Conservation (phyloP, 2,888 invertebrate species). For the Spialia ferax region DNA sequence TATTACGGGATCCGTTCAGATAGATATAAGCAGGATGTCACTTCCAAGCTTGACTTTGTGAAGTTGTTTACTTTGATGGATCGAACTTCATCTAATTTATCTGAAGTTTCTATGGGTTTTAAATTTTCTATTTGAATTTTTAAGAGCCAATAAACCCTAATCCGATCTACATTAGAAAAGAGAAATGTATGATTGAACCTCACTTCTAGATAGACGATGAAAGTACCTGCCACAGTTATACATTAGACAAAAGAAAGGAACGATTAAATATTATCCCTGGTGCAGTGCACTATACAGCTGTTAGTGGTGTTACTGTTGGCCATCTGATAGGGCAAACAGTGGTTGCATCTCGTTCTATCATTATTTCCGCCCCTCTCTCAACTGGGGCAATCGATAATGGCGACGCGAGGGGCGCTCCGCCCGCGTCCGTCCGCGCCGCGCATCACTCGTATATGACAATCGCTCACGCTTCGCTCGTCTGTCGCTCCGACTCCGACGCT, state of each 20-base stretch:
- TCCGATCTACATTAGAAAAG: neutral
- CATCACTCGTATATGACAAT: conserved; percentile 84
- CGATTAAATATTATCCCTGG: conserved; percentile 78
- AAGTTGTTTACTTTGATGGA: conserved; percentile 83
- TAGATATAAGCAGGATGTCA: conserved; percentile 85
- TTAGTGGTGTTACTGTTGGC: conserved; percentile 67
- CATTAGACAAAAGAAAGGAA: conserved; percentile 64
- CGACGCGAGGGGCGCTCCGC: conserved; percentile 60
- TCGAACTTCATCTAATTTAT: conserved; percentile 74
- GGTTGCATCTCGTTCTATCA: conserved; percentile 85
- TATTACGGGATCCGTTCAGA: conserved; percentile 83
- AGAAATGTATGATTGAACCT: neutral
- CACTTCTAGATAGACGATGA: neutral
- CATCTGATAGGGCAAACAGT: conserved; percentile 77
- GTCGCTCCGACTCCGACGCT: conserved; percentile 49
- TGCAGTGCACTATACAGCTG: conserved; percentile 78
- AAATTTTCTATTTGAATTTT: conserved; percentile 34
- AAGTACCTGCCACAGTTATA: conserved; percentile 29
- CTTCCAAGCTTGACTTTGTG: conserved; percentile 82
- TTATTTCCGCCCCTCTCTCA: conserved; percentile 86
- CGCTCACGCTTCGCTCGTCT: conserved; percentile 70
- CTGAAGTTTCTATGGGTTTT: conserved; percentile 55
- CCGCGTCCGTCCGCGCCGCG: conserved; percentile 63
- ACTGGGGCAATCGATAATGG: conserved; percentile 89
- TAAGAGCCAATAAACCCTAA: neutral